phyloP scores from a whole-genome alignment of 2,888 invertebrate species.

The Ceratothoa steindachneri region DNA sequence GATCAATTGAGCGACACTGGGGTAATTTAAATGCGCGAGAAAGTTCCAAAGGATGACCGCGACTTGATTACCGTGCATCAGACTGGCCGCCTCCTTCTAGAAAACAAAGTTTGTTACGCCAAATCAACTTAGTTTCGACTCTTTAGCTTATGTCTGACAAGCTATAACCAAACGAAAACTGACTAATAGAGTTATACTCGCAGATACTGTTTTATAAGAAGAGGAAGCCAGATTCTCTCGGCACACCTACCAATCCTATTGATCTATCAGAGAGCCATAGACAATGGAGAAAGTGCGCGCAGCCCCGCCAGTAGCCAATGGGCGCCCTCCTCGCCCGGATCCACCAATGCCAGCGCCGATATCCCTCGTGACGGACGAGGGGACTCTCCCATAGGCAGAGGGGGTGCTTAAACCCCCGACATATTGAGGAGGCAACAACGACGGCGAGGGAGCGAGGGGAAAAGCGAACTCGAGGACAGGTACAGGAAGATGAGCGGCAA shows the following conservation, averaged over 20 bases:
- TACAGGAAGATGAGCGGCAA: slow-evolving; percentile 2
- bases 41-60: slow-evolving; percentile 2
- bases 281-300: slow-evolving; percentile 13
- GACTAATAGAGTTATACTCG: slow-evolving; percentile 48
- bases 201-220: slow-evolving; percentile 48
- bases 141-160: slow-evolving; percentile 47
- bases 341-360: neutral
- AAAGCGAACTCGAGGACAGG: neutral
- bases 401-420: slow-evolving; percentile 7
- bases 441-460: slow-evolving; percentile 8
- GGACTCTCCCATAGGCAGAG: neutral
- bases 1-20: slow-evolving; percentile 1
- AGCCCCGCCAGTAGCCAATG: neutral
- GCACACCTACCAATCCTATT: slow-evolving; percentile 46
- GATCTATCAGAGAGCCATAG: slow-evolving; percentile 35
- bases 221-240: slow-evolving; percentile 45
- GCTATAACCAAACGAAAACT: slow-evolving; percentile 48
- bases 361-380: neutral
- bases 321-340: neutral
- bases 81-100: slow-evolving; percentile 17
- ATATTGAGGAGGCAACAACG: slow-evolving; percentile 5
- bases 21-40: slow-evolving; percentile 12
- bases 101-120: slow-evolving; percentile 43
- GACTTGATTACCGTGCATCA: slow-evolving; percentile 11
- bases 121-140: slow-evolving; percentile 46